Evolutionary conservation across 1,140 invertebrate genomes (phyloP), one percentile per base, ranked within the genome.

Genomic region (Drosophila azteca): DNA sequence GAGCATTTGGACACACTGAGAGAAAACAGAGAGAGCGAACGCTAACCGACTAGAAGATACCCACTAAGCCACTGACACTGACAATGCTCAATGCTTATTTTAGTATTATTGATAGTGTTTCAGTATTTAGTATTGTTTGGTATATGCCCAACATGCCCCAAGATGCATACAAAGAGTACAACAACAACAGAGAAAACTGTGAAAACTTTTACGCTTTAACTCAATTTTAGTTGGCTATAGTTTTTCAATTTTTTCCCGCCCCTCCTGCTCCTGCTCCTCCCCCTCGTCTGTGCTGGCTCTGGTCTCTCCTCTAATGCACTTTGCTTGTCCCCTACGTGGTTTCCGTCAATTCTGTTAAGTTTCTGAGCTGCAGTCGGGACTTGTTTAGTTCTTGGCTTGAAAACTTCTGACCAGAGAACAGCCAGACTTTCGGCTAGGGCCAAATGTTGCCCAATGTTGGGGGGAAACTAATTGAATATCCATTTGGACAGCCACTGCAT

Each of bases 171-270:
- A 9, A 35, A 11, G 8, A 35, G 7, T 31, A 35, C 4, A 29
- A 26, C 5, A 26, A 4, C 24, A 26, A 29, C n/a, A 49, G 54
- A 35, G 31, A n/a, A 55, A 51, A 29, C 48, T 39, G 31, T 48
- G 70, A 43, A 68, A 83, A 83, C 82, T 78, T 83, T 83, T 83
- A 50, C 60, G 80, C 76, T 83, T 83, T 83, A 83, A 83, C 73
- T 84, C 72, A 84, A 84, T 84, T 84, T 85, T 59, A 84, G 80
- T 84, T 83, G 77, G 8, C 51, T 51, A 84, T 79, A 83, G 79
- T 83, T 83, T 67, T 64, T 68, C 61, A 51, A 68, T 69, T 78
- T 51, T 51, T 51, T 45, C 44, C 15, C 45, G 29, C 43, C 45
- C 57, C 57, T 9, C 50, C 17, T 6, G 20, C 15, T 11, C n/a